Conservation (phyloP, 1,140 invertebrate genomes). For the Scaptodrosophila lebanonensis region DNA sequence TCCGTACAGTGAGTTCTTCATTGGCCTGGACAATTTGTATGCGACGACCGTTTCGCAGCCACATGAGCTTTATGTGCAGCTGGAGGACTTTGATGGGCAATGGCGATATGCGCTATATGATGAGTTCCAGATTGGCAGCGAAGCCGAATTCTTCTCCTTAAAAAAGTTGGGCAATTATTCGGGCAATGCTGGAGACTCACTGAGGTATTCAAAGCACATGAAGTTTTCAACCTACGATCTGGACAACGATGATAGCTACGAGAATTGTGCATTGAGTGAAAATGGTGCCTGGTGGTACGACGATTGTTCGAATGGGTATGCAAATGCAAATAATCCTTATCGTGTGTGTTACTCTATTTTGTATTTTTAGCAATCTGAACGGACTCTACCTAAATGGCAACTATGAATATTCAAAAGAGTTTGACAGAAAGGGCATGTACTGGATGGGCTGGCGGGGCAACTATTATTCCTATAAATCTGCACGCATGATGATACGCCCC, state of each 20-base stretch:
- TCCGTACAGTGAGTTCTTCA: slow-evolving; percentile 2
- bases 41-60: neutral
- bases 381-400: slow-evolving; percentile 18
- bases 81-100: slow-evolving; percentile 11
- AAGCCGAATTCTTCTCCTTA: slow-evolving; percentile 7
- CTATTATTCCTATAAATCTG: slow-evolving; percentile 4
- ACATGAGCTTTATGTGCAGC: slow-evolving; percentile 12
- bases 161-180: slow-evolving; percentile 17
- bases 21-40: slow-evolving; percentile 17
- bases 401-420: neutral
- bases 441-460: slow-evolving; percentile 8
- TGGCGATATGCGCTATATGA: slow-evolving; percentile 4
- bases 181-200: slow-evolving; percentile 46
- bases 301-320: neutral
- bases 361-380: slow-evolving; percentile 18
- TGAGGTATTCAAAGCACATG: slow-evolving; percentile 7
- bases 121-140: slow-evolving; percentile 13
- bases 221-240: slow-evolving; percentile 48
- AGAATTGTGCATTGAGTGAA: neutral
- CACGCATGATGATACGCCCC: slow-evolving; percentile 25
- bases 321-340: neutral
- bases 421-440: neutral
- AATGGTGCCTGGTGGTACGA: slow-evolving; percentile 25
- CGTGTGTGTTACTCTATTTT: neutral
- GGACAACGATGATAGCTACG: neutral